Evolutionary conservation across 1,140 invertebrate genomes (phyloP), one percentile per base, ranked within the genome.

Genomic region (Metaphire vulgaris): DNA sequence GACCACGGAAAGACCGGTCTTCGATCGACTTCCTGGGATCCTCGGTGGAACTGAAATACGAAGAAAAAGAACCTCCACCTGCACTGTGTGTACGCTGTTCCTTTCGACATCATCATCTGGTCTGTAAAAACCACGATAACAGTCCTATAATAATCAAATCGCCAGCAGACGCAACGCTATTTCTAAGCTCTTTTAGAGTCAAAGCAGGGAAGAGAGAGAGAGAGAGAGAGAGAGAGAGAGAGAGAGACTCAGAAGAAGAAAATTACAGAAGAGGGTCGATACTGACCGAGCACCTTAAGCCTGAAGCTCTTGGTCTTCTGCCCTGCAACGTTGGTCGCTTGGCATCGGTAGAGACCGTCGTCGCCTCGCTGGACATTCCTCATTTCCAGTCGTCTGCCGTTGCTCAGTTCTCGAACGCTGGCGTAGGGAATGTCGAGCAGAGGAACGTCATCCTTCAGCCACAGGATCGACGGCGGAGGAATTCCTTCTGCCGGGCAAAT

Each of bases 391-490:
- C 76, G 76, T 14, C 78, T 41, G 1, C 78, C 78, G 29, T 72
- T 68, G 31, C 28, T 31, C 16, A 77, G 33, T 31, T 74, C 65
- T 41, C 72, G 56, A 32, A 83, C 71, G 33, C 82, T 79, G 1
- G 77, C 72, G 66, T 83, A 84, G 0, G 82, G 82, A 75, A 81
- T 80, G 74, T 85, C 84, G 16, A 84, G 68, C 33, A 85, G 75
- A 28, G 85, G 84, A 1, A 74, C 74, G 16, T 69, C 29, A 1
- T 71, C 81, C 72, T 84, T 83, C 0, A 79, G 72, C 89, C 89
- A 89, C 12, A 84, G 79, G 69, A 89, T 84, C n/a, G 83, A 82
- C 16, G 89, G 87, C 15, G 79, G 74, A 21, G 89, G 89, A 33
- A 85, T 84, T 15, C 88, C 88, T 68, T 80, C 79, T 1, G 87